phyloP scores from a whole-genome alignment of 2,888 invertebrate genomes.

The Leucophora obtusa region DNA sequence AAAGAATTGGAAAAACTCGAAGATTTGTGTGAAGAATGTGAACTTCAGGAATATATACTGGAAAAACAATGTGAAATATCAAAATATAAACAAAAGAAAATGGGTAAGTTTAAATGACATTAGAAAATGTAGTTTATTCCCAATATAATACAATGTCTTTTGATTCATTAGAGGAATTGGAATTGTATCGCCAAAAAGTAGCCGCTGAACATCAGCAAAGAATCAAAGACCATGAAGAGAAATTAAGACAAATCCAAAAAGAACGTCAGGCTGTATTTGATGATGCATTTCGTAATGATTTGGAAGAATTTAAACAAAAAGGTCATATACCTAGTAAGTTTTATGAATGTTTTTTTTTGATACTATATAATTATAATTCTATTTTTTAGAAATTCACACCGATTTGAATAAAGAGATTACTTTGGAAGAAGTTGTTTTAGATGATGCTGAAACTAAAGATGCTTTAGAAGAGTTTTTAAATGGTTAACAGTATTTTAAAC shows the following conservation, averaged over 20 bases:
- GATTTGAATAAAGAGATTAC: constrained; percentile 75
- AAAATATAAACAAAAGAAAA: constrained; percentile 82
- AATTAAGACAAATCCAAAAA: constrained; percentile 80
- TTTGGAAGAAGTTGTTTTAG: constrained; percentile 83
- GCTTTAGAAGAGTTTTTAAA: constrained; percentile 83
- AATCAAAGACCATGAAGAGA: constrained; percentile 80
- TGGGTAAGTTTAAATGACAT: constrained; percentile 77
- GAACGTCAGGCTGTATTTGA: constrained; percentile 85
- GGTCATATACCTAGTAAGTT: constrained; percentile 82
- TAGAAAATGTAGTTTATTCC: not conserved
- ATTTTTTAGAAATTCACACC: constrained; percentile 68
- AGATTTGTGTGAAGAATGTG: constrained; percentile 83
- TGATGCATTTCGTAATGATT: constrained; percentile 84
- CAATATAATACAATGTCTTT: too few relatives aligned
- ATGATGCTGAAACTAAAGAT: constrained; percentile 81
- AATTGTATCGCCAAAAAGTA: constrained; percentile 79
- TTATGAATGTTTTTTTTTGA: not conserved
- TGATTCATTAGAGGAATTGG: constrained; percentile 74
- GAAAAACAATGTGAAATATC: constrained; percentile 83
- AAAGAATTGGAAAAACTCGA: constrained; percentile 81
- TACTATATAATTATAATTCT: not conserved
- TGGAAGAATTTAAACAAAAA: constrained; percentile 82
- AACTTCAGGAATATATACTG: constrained; percentile 82
- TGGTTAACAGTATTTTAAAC: constrained; percentile 70
- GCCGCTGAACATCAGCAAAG: constrained; percentile 81